These are phyloP conservation scores for Rutpela maculata DNA, from an alignment of 2,888 invertebrate genomes.

Conservation along the genomic window DNA sequence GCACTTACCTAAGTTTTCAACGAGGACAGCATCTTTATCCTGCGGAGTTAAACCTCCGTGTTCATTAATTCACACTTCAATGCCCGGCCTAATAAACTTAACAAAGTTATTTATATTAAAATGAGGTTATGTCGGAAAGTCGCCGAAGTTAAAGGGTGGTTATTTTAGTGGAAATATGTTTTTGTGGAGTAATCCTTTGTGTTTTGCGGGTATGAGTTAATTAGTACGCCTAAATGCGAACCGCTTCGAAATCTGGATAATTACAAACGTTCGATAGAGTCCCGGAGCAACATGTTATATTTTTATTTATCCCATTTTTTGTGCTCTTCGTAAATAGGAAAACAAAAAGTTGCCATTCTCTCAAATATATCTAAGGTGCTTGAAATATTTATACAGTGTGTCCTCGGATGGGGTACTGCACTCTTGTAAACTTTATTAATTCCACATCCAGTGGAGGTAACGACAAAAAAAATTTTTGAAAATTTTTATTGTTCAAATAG, in stretches of 20 bases:
- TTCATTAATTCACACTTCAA: constrained; percentile 51
- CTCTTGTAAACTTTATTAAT: too few relatives aligned
- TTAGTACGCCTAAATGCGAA: not conserved
- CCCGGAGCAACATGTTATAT: not conserved
- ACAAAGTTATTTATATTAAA: constrained; percentile 54
- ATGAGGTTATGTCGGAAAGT: constrained; percentile 43
- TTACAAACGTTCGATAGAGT: not conserved
- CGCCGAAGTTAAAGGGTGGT: constrained; percentile 34
- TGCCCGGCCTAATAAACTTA: constrained; percentile 50
- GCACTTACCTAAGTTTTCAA: constrained; percentile 45
- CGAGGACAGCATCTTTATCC: constrained; percentile 42
- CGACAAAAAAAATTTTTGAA: too few relatives aligned
- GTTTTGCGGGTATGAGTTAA: not conserved
- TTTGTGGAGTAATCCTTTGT: constrained; percentile 6
- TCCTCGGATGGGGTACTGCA: too few relatives aligned
- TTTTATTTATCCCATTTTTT: too few relatives aligned
- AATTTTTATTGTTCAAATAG: too few relatives aligned
- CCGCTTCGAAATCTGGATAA: not conserved
- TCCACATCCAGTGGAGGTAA: too few relatives aligned
- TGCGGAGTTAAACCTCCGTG: constrained; percentile 48
- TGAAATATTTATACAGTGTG: too few relatives aligned
- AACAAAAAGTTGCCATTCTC: too few relatives aligned
- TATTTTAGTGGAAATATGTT: constrained; percentile 22
- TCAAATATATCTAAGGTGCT: too few relatives aligned
- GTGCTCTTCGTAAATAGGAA: too few relatives aligned